A percentile compares a stretch with the other conserved stretches of the same genome.
Conservation (phyloP, 2,113 vertebrate species). For the Pycnonotus jocosus region DNA sequence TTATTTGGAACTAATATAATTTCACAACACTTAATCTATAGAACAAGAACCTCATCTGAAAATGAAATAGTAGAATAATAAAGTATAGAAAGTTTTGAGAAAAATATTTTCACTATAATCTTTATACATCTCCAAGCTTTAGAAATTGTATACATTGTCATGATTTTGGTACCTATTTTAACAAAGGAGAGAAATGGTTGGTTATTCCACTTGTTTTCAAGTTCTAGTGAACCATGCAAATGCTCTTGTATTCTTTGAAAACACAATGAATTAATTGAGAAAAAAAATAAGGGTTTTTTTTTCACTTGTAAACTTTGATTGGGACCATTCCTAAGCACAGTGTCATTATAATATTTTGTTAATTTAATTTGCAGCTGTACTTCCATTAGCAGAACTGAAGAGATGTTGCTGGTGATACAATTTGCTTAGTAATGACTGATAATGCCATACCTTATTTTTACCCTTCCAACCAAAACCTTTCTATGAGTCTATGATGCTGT, state of each 20-base stretch:
- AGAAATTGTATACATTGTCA: neutral
- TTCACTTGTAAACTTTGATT: neutral
- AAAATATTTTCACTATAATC: neutral
- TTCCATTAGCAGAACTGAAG: neutral
- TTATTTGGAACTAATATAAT: neutral
- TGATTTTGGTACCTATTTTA: neutral
- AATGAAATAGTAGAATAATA: neutral
- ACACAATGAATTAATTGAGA: neutral
- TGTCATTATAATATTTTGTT: neutral
- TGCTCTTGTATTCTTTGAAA: neutral
- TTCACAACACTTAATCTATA: neutral
- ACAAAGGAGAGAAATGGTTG: neutral
- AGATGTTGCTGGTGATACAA: neutral
- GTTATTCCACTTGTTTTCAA: neutral
- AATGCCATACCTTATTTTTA: neutral
- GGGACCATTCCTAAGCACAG: neutral
- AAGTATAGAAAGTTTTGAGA: neutral
- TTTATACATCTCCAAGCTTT: neutral
- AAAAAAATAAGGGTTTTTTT: fast-evolving
- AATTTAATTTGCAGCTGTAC: neutral
- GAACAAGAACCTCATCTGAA: neutral
- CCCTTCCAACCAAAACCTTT: neutral
- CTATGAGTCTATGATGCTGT: neutral
- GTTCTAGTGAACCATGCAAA: neutral
- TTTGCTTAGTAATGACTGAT: neutral